These are phyloP conservation scores for Apus apus DNA, from an alignment of 2,113 vertebrate species.

Conservation along the genomic window DNA sequence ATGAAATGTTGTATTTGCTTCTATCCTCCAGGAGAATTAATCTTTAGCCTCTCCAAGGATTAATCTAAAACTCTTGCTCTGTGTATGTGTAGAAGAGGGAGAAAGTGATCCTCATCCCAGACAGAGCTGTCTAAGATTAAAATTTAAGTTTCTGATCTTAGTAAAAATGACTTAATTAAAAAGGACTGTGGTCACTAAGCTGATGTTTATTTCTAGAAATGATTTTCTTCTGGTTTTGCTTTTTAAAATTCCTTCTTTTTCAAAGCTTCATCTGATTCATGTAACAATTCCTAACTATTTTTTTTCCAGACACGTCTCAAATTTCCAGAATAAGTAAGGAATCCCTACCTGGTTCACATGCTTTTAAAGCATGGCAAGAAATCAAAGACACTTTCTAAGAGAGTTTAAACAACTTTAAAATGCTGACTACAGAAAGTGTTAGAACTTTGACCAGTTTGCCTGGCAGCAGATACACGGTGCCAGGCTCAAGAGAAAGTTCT, in stretches of 20 bases:
- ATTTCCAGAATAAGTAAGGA: not conserved
- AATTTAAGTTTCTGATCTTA: not conserved
- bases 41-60: not conserved
- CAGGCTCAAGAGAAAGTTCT: not conserved
- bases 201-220: not conserved
- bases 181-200: not conserved
- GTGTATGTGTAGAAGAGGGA: not conserved
- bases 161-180: not conserved
- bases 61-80: not conserved
- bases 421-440: not conserved
- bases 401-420: not conserved
- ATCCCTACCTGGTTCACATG: not conserved
- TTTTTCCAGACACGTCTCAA: not conserved
- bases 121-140: not conserved
- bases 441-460: not conserved
- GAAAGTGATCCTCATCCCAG: not conserved
- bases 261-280: not conserved
- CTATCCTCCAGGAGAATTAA: not conserved
- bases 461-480: rapidly evolving
- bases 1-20: not conserved
- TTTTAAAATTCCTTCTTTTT: not conserved
- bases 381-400: not conserved
- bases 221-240: not conserved
- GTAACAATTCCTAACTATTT: not conserved
- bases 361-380: not conserved